Evolutionary conservation across 2,113 vertebrate genomes (phyloP), one percentile per base, ranked within the genome.

Genomic region (Paralichthys olivaceus): DNA sequence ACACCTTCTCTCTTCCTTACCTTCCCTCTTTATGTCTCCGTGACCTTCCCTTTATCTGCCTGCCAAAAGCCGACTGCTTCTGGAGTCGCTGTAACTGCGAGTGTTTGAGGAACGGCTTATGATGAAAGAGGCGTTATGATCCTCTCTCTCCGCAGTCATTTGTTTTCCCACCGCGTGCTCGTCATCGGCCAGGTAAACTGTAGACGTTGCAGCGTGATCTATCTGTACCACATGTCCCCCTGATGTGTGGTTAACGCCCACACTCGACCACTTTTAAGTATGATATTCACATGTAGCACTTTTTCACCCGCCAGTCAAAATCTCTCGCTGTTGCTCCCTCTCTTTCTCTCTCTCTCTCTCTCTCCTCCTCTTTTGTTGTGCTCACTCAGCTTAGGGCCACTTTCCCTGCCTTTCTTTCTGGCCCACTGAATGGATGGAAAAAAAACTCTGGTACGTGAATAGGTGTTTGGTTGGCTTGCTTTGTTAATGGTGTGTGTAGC

Each of bases 401-500:
- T 79, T 74, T 79, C 56, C 71, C 49, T 65, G 59, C 37, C 37
- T 40, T 40, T 40, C 37, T 40, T 19, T 77, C 81, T 84, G 81
- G 81, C 57, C 57, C 15, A 23, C 70, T 84, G 75, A 90, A 89
- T 83, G 75, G 71, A 87, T 87, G 76, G 12, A 40, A 40, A 40
- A 13, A 88, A 87, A 72, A 60, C 79, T 70, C 79, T 69, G 76
- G 75, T 62, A 86, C 83, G 77, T 88, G 77, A 81, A 87, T 84
- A 79, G 73, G 26, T 80, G 65, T 79, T 75, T 85, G 85, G 72
- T 67, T 79, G 80, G 76, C 81, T 88, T 78, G 87, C 63, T 71
- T 81, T 84, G 74, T 80, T 88, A 90, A 87, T 87, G 83, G 77
- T 69, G 69, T 90, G 82, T 78, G 85, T 28, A 67, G 67, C 58